Evolutionary conservation across 2,888 invertebrate genomes (phyloP).

Genomic region (Graphium colonna): DNA sequence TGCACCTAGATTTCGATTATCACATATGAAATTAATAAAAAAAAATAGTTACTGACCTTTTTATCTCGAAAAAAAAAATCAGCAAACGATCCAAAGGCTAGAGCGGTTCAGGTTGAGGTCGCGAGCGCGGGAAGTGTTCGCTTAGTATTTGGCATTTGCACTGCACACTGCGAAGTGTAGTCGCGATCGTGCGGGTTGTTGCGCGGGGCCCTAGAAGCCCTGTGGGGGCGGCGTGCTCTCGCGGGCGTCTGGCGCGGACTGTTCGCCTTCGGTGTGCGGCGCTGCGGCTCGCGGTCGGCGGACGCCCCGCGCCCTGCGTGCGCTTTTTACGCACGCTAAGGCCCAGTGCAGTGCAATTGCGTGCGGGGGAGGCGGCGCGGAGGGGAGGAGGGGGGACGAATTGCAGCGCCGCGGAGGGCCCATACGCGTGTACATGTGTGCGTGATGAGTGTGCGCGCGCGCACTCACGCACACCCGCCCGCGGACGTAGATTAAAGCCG

Average conservation of each 20-base stretch:
- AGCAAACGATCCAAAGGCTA: slow-evolving; percentile 42
- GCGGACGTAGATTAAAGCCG: slow-evolving; percentile 64
- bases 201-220: slow-evolving; percentile 57
- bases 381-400: slow-evolving; percentile 69
- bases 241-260: slow-evolving; percentile 73
- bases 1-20: slow-evolving; percentile 23
- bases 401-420: slow-evolving; percentile 76
- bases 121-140: slow-evolving; percentile 41
- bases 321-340: slow-evolving; percentile 78
- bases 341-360: slow-evolving; percentile 78
- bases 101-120: no score
- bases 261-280: slow-evolving; percentile 50
- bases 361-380: slow-evolving; percentile 60
- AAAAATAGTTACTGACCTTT: slow-evolving; percentile 34
- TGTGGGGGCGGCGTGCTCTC: slow-evolving; percentile 74
- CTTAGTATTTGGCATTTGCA: slow-evolving; percentile 61
- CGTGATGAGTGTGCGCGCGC: slow-evolving; percentile 63
- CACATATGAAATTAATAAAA: slow-evolving; percentile 24
- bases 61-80: slow-evolving; percentile 22
- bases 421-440: slow-evolving; percentile 61
- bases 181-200: slow-evolving; percentile 59
- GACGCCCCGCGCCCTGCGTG: slow-evolving; percentile 59
- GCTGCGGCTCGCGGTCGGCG: slow-evolving; percentile 43
- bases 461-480: slow-evolving; percentile 22
- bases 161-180: slow-evolving; percentile 57